phyloP scores from a whole-genome alignment of 2,113 vertebrate species.

The Felis catus region DNA sequence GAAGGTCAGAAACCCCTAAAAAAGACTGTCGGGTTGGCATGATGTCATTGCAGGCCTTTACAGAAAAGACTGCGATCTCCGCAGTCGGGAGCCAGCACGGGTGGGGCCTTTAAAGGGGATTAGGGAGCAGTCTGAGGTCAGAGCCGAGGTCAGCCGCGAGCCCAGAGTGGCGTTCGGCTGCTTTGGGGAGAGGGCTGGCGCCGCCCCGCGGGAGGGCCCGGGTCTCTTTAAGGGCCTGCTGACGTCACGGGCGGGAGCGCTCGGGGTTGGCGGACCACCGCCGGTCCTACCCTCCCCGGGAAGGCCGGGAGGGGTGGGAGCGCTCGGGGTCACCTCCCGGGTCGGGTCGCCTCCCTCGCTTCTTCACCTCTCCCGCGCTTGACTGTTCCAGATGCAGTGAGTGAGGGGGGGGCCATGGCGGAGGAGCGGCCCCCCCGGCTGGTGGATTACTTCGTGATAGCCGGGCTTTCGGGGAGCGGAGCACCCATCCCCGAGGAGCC shows the following conservation, averaged over 20 bases:
- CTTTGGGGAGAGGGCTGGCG: background rate
- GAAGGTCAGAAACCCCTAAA: background rate
- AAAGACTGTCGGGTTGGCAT: background rate
- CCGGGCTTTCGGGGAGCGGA: slow-evolving; percentile 86
- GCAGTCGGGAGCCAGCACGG: background rate
- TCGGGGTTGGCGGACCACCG: slow-evolving; percentile 52
- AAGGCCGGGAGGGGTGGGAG: background rate
- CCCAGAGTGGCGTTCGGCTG: background rate
- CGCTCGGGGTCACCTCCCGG: background rate
- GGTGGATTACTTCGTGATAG: slow-evolving; percentile 97
- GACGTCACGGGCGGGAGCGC: slow-evolving; percentile 64
- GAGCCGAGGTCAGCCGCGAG: background rate
- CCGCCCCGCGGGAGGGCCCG: background rate
- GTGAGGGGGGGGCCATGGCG: slow-evolving; percentile 87
- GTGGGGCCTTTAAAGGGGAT: background rate
- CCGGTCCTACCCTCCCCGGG: background rate
- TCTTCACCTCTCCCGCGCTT: background rate
- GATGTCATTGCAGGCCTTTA: background rate
- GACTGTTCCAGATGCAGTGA: slow-evolving; percentile 82
- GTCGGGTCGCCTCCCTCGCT: background rate
- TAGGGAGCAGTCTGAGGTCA: background rate
- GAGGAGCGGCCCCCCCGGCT: slow-evolving; percentile 96
- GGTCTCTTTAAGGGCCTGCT: slow-evolving; percentile 47
- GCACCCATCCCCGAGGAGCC: slow-evolving; percentile 80
- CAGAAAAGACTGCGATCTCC: background rate